These are phyloP conservation scores for Pseudotriccus pelzelni DNA, from an alignment of 2,797 vertebrate genomes.

Conservation along the genomic window DNA sequence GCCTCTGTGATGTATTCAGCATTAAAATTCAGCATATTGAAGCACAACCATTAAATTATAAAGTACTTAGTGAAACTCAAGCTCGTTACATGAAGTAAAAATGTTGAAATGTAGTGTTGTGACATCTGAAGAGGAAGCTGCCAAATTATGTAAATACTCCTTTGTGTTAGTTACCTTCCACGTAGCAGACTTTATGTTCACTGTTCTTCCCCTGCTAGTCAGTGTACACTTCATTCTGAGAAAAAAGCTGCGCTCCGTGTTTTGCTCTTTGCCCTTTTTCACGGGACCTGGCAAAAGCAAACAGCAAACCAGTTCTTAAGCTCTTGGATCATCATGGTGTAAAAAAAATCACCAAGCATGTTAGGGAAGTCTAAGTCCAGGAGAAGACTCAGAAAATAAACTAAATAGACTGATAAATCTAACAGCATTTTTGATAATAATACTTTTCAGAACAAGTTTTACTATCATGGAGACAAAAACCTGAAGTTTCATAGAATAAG, in stretches of 20 bases:
- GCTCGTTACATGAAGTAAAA: background rate
- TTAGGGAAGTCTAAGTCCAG: background rate
- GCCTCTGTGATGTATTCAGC: background rate
- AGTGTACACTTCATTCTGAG: constrained; percentile 98
- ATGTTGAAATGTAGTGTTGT: constrained; percentile 15
- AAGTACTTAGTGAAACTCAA: background rate
- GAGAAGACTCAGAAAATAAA: background rate
- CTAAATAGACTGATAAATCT: background rate
- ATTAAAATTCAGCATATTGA: constrained; percentile 27
- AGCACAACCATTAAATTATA: background rate
- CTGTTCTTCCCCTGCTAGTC: constrained; percentile 94
- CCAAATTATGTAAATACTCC: background rate
- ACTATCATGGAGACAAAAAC: background rate
- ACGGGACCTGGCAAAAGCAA: constrained; percentile 80
- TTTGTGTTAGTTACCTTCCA: constrained; percentile 87
- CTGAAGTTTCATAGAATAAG: background rate
- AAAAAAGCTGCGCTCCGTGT: constrained; percentile 91
- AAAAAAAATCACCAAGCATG: background rate
- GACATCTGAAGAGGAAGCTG: constrained; percentile 32
- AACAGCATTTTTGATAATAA: background rate
- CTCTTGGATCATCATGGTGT: background rate
- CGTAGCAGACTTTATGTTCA: constrained; percentile 97
- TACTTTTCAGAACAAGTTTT: background rate
- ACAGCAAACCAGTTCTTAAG: constrained; percentile 15
- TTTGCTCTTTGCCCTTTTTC: constrained; percentile 91